Percentiles rank a stretch among this genome's conserved stretches.
phyloP scores from a whole-genome alignment of 2,113 vertebrate genomes.

The Cnemophilus loriae region DNA sequence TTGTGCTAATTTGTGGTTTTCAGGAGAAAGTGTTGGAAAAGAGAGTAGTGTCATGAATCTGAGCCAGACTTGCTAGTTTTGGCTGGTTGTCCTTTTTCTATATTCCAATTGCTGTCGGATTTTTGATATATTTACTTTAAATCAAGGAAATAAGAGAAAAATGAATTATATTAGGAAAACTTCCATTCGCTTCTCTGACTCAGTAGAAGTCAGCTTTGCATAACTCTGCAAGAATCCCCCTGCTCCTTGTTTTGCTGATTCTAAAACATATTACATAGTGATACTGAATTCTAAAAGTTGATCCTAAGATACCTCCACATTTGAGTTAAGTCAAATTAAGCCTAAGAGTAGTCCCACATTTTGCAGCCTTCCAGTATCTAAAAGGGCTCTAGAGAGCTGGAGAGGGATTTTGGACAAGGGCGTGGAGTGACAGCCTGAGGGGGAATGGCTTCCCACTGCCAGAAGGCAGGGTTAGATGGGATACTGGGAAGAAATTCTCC shows the following conservation, averaged over 20 bases:
- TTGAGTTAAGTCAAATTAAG: background rate
- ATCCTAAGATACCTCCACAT: background rate
- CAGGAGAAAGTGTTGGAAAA: background rate
- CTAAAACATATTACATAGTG: background rate
- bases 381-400: background rate
- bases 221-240: background rate
- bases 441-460: background rate
- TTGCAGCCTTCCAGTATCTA: background rate
- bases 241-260: background rate
- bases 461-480: background rate
- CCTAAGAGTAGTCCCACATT: background rate
- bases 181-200: background rate
- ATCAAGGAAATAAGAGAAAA: background rate
- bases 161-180: background rate
- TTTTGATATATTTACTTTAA: background rate
- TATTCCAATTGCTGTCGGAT: background rate
- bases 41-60: background rate
- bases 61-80: background rate
- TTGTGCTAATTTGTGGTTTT: background rate
- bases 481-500: rapidly evolving
- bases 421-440: rapidly evolving
- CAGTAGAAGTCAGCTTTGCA: background rate
- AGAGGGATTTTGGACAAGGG: background rate
- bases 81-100: background rate
- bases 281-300: background rate